These are phyloP conservation scores for Cephus spinipes DNA, from an alignment of 2,888 invertebrate genomes.

Conservation along the genomic window DNA sequence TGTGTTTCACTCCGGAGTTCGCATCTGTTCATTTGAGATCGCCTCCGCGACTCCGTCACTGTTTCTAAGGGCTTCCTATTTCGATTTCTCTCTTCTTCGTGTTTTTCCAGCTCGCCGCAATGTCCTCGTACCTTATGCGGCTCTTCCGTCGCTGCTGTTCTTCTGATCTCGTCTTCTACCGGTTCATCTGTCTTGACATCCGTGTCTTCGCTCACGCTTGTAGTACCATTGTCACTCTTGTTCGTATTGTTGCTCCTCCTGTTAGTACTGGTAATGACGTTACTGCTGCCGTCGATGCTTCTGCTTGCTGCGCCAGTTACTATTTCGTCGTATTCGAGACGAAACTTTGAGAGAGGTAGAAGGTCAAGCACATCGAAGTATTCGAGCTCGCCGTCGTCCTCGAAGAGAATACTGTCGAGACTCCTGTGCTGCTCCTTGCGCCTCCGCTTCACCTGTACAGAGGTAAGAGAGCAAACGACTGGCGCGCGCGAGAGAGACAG, in stretches of 20 bases:
- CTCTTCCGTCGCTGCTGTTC: constrained; percentile 42
- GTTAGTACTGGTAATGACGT: neutral
- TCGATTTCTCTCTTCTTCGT: neutral
- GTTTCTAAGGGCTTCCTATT: neutral
- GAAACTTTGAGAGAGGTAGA: constrained; percentile 60
- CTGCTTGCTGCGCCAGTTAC: constrained; percentile 23
- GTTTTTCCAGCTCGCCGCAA: neutral
- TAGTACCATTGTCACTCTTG: neutral
- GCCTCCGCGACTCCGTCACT: constrained; percentile 7
- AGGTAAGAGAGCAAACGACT: neutral
- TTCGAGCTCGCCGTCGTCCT: constrained; percentile 58
- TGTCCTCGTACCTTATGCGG: constrained; percentile 41
- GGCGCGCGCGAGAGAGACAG: neutral
- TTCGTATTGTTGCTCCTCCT: neutral
- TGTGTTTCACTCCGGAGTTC: constrained; percentile 3
- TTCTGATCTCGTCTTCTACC: neutral
- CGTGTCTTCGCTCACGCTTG: neutral
- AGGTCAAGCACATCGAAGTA: constrained; percentile 63
- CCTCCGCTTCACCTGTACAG: constrained; percentile 60
- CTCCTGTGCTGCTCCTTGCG: constrained; percentile 63
- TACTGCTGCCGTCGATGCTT: neutral
- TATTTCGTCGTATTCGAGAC: constrained; percentile 55
- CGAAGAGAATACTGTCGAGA: constrained; percentile 61
- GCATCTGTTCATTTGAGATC: neutral
- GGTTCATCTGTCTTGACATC: neutral